Base-by-base conservation (phyloP, 2,888 invertebrate genomes). In the Onthophagus sagittarius region DNA sequence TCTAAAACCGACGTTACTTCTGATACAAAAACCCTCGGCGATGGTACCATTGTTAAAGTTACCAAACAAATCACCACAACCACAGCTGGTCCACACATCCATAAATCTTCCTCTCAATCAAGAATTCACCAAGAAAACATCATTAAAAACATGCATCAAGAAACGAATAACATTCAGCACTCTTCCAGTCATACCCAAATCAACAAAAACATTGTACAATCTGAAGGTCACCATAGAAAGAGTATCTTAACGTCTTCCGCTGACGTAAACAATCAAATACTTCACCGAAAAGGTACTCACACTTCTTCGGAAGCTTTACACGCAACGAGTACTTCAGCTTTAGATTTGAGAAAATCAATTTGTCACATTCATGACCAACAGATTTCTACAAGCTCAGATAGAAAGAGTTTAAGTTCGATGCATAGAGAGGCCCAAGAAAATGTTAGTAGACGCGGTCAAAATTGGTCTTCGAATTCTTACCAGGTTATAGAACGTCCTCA, bases 291-390 rank as follows among this genome's bases (percentile, higher is more conserved):
- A 81, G 90, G 91, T 14, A 85, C 89, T 9, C 87, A 53, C 11
- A 89, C 90, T 0, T 90, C 90, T 0, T 90, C 90, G n/a, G 93
- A 93, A 84, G 91, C 92, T 0, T 86, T 92, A 4, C 93, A 93
- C 81, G 90, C 91, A 0, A 92, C 90, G 7, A 90, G 91, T 79
- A 90, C 92, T 0, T 90, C 93, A 0, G 94, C 94, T 14, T 91
- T 94, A 23, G 92, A 93, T 76, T 94, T 94, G 84, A 88, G 93
- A 71, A 94, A 93, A 83, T 94, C 94, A 74, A 92, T 94, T 75
- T 90, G 91, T 23, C 94, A 94, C 82, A 86, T 95, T 0, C 91
- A 92, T 73, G 94, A 94, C 76, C 90, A 91, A 79, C 91, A 90
- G 79, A 89, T 90, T 74, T 90, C 88, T 76, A 91, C 90, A 77